Conservation (phyloP, 2,113 vertebrate genomes). For the Scomber colias region DNA sequence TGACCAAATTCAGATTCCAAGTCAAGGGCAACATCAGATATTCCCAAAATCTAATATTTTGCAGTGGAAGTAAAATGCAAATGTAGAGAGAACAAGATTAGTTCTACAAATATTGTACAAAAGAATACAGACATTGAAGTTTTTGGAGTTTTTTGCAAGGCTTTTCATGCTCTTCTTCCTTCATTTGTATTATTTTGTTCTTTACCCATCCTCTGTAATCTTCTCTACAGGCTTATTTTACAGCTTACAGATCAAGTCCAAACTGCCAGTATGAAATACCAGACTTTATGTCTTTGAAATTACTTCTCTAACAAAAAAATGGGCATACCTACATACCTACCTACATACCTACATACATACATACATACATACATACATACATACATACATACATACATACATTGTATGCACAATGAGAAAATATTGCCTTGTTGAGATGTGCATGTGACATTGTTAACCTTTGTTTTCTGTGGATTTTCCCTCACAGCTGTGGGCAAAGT, state of each 20-base stretch:
- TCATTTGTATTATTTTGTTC: conserved; percentile 1
- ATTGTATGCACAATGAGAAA: conserved; percentile 9
- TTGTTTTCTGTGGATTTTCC: conserved; percentile 41
- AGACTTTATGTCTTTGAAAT: conserved; percentile 1
- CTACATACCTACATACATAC: no score
- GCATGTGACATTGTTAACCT: conserved; percentile 41
- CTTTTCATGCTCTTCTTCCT: conserved; percentile 4
- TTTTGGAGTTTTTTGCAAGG: neutral
- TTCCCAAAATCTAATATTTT: conserved; percentile 16
- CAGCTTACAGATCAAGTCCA: conserved; percentile 15
- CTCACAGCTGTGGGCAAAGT: conserved; percentile 28
- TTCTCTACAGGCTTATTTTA: conserved; percentile 10
- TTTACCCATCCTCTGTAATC: neutral
- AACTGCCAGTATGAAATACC: conserved; percentile 17
- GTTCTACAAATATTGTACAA: neutral
- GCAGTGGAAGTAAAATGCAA: neutral
- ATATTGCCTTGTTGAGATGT: conserved; percentile 11
- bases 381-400: no score
- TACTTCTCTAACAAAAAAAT: conserved; percentile 9
- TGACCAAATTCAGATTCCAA: conserved; percentile 19
- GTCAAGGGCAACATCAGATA: conserved; percentile 52
- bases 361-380: no score
- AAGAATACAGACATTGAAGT: neutral
- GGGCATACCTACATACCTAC: neutral
- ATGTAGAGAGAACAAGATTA: neutral